Evolutionary conservation across 2,888 invertebrate genomes (phyloP), one percentile per base, ranked within the genome.

Genomic region (Tiphia femorata): DNA sequence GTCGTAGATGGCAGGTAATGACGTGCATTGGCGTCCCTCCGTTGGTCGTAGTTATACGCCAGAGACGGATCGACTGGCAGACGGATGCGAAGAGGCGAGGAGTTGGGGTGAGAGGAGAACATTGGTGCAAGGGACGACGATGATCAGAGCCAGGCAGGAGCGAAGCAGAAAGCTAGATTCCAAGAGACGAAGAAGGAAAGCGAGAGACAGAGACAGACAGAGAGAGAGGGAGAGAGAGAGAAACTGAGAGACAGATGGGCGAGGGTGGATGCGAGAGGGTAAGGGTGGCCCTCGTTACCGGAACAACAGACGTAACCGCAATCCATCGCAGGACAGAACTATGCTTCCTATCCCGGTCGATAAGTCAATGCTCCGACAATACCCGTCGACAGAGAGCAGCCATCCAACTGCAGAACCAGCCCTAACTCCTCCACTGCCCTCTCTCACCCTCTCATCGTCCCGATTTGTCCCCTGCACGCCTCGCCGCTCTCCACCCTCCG

Each of bases 301-400:
- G 66, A 69, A 68, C 68, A 69, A 69, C 68, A 61, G 66, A 69
- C 64, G 75, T 74, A 72, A 76, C 74, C 74, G 72, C 62, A 65
- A 70, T 70, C 70, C 67, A 70, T 70, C 58, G 67, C 62, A 67
- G 64, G 64, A 62, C 65, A 60, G 71, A 62, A 64, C 67, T 64
- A 52, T 58, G 63, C 63, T 64, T 64, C 63, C 64, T 56, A 70
- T 53, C 49, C 64, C 55, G 68, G 64, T 69, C 68, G 70, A 69
- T 69, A 69, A 69, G 68, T 76, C 76, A 72, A 76, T 76, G 76
- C 64, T 58, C 65, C 61, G 64, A 76, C 75, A 73, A 75, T 69
- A 57, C 70, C 54, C 61, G 66, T 71, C 72, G 76, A 69, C 72
- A 70, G 71, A 62, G 69, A 64, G 62, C 58, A 59, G 42, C 25